These are phyloP conservation scores for Coelopa frigida DNA, from an alignment of 1,140 invertebrate genomes.

Conservation along the genomic window DNA sequence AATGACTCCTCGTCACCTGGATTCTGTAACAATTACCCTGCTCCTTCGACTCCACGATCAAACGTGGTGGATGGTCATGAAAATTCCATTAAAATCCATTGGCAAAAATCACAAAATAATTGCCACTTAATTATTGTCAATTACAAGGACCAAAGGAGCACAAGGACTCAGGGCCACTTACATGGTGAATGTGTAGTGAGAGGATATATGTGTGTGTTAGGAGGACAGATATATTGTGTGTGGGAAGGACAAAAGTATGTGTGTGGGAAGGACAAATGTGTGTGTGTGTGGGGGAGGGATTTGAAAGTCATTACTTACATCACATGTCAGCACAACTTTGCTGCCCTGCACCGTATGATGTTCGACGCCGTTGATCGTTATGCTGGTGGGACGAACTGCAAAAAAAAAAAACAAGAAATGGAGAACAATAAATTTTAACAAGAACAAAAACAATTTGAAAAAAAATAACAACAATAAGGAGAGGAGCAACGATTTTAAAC, in stretches of 20 bases:
- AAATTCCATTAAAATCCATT: background rate
- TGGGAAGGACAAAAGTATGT: too few species aligned
- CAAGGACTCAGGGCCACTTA: background rate
- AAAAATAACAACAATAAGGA: background rate
- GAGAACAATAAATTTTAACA: slow-evolving; percentile 1
- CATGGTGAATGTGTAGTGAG: too few species aligned
- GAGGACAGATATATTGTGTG: too few species aligned
- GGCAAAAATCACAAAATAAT: slow-evolving; percentile 35
- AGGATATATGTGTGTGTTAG: too few species aligned
- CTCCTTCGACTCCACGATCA: too few species aligned
- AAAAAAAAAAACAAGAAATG: slow-evolving; percentile 7
- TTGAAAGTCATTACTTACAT: slow-evolving; percentile 39
- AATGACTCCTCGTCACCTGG: too few species aligned
- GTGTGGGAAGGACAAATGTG: too few species aligned
- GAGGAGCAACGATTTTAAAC: too few species aligned
- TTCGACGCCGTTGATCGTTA: slow-evolving; percentile 64
- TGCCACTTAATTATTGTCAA: slow-evolving; percentile 39
- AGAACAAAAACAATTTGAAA: too few species aligned
- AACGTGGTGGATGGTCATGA: too few species aligned
- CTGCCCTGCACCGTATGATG: slow-evolving; percentile 69
- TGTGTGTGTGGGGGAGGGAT: too few species aligned
- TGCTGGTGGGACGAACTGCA: slow-evolving; percentile 66
- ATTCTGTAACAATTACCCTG: too few species aligned
- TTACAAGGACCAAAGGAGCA: slow-evolving; percentile 25
- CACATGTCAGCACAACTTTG: slow-evolving; percentile 67